Conservation (phyloP, 2,113 vertebrate genomes). For the Mustela nigripes region DNA sequence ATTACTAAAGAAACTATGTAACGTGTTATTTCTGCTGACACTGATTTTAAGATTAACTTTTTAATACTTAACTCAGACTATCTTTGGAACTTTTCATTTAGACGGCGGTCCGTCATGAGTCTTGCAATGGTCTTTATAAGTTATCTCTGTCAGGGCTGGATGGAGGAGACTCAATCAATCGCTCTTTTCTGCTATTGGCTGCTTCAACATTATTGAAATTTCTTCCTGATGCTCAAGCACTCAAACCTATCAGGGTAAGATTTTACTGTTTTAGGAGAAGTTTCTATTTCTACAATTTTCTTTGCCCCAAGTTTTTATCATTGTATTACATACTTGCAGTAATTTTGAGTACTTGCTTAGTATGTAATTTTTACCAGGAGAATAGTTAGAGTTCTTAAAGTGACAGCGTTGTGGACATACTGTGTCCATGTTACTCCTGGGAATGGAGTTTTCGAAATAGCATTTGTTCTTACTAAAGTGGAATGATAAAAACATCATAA, state of each 20-base stretch:
- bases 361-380: background rate
- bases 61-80: conserved; percentile 6
- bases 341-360: background rate
- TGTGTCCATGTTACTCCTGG: background rate
- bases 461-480: background rate
- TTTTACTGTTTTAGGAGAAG: background rate
- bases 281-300: background rate
- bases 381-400: background rate
- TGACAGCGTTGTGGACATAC: background rate
- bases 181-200: conserved; percentile 97
- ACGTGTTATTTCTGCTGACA: conserved; percentile 16
- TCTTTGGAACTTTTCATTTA: conserved; percentile 79
- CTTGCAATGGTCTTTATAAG: conserved; percentile 98
- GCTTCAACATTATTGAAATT: conserved; percentile 98
- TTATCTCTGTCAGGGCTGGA: conserved; percentile 97
- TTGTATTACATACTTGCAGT: background rate
- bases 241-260: conserved; percentile 95
- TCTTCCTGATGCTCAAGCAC: conserved; percentile 97
- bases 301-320: background rate
- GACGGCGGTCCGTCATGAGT: conserved; percentile 98
- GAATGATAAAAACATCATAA: conserved; percentile 16
- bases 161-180: conserved; percentile 97
- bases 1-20: conserved; percentile 15
- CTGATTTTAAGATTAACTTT: background rate
- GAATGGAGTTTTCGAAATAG: background rate